phyloP scores from a whole-genome alignment of 2,797 vertebrate species.

The Lepus townsendii region DNA sequence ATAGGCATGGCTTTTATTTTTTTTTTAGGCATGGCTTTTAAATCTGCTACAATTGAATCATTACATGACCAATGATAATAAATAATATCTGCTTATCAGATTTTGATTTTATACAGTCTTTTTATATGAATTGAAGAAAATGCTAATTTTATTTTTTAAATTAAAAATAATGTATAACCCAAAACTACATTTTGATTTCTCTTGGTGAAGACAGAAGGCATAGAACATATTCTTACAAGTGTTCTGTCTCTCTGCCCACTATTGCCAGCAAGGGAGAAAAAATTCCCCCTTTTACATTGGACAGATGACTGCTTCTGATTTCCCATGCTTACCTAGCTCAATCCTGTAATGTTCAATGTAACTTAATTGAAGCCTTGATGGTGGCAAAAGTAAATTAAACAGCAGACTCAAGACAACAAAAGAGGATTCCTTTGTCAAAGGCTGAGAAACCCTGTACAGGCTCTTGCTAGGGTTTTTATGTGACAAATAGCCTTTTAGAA shows the following conservation, averaged over 20 bases:
- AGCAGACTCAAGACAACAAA: not conserved
- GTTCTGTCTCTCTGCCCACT: not conserved
- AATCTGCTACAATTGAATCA: not conserved
- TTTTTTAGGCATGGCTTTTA: not conserved
- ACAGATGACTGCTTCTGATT: not conserved
- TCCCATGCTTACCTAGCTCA: not conserved
- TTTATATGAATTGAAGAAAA: conserved; percentile 18
- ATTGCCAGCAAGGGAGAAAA: not conserved
- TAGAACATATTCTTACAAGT: not conserved
- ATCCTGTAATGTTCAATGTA: not conserved
- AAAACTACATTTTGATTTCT: not conserved
- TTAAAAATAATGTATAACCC: not conserved
- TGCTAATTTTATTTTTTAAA: not conserved
- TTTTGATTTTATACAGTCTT: not conserved
- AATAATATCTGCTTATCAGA: not conserved
- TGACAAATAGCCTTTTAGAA: not conserved
- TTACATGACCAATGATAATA: conserved; percentile 9
- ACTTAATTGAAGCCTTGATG: not conserved
- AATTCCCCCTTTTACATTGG: not conserved
- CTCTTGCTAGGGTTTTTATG: not conserved
- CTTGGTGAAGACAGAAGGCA: not conserved
- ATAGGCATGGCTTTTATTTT: not conserved
- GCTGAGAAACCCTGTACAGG: not conserved
- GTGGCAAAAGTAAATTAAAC: not conserved
- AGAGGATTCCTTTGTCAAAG: not conserved